Percentiles rank a stretch among this genome's conserved stretches.
These are phyloP conservation scores for Drosophila nigromelanica DNA, from an alignment of 1,140 invertebrate genomes.

Conservation along the genomic window DNA sequence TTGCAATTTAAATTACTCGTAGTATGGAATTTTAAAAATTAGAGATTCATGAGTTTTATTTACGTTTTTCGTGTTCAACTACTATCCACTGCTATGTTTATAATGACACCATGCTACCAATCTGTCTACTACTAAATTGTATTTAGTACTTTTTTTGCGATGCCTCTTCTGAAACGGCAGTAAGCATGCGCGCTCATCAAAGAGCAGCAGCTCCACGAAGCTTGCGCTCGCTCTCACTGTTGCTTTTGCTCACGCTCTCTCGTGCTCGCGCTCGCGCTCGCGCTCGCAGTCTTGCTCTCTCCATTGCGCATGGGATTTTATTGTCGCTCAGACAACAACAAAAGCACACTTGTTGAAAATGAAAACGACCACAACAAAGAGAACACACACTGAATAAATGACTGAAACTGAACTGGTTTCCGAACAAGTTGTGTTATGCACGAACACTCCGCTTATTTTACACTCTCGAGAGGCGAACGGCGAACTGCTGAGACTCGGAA, in stretches of 20 bases:
- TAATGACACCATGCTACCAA: not conserved
- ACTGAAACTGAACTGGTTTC: slow-evolving; percentile 72
- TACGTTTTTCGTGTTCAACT: not conserved
- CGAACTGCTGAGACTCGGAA: slow-evolving; percentile 16
- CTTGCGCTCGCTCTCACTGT: slow-evolving; percentile 11
- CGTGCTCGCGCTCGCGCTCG: not conserved
- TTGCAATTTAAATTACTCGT: too few relatives aligned
- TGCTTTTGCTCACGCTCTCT: not conserved
- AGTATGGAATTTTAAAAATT: too few relatives aligned
- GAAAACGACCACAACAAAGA: slow-evolving; percentile 66
- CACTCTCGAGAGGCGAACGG: slow-evolving; percentile 12
- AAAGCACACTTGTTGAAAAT: slow-evolving; percentile 83
- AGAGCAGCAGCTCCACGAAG: slow-evolving; percentile 38
- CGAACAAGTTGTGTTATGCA: slow-evolving; percentile 16
- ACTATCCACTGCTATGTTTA: slow-evolving; percentile 10
- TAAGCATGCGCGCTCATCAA: slow-evolving; percentile 70
- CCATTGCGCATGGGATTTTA: slow-evolving; percentile 55
- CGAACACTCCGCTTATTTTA: slow-evolving; percentile 14
- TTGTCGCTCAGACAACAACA: slow-evolving; percentile 61
- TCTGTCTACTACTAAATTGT: slow-evolving; percentile 60
- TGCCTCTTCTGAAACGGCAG: slow-evolving; percentile 37
- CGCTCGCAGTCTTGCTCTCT: not conserved
- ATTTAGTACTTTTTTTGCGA: slow-evolving; percentile 48
- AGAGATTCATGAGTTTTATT: not conserved
- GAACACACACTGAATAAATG: slow-evolving; percentile 17